Percentiles rank a stretch among this genome's conserved stretches.
phyloP scores from a whole-genome alignment of 2,888 invertebrate species.

The Drosophila hamatofila region DNA sequence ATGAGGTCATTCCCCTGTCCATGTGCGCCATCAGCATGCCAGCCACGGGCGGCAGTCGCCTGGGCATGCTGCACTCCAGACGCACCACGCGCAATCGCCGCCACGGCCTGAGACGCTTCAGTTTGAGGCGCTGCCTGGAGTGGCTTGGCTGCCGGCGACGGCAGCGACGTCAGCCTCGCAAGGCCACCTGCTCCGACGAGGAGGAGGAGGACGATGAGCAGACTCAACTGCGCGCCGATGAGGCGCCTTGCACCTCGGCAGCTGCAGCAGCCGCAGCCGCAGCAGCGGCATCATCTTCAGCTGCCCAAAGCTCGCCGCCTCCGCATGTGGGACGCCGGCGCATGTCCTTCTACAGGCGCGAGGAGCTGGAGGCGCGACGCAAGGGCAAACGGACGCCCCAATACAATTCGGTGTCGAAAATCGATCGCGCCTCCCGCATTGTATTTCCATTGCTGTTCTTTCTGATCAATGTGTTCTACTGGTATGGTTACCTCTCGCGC shows the following conservation, averaged over 20 bases:
- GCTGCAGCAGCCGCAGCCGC: constrained; percentile 58
- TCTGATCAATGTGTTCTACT: constrained; percentile 92
- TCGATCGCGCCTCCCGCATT: constrained; percentile 91
- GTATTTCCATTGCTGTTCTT: constrained; percentile 92
- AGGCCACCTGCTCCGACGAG: constrained; percentile 60
- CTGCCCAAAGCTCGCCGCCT: constrained; percentile 33
- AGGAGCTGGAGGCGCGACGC: constrained; percentile 82
- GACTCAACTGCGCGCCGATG: constrained; percentile 77
- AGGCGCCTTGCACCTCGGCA: constrained; percentile 69
- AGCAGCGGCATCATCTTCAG: constrained; percentile 37
- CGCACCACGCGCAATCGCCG: constrained; percentile 66
- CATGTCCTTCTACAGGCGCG: constrained; percentile 82
- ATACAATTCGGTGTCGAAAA: constrained; percentile 92
- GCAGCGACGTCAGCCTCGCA: constrained; percentile 40
- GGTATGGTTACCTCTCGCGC: constrained; percentile 90
- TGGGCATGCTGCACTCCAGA: constrained; percentile 61
- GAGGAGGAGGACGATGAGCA: constrained; percentile 83
- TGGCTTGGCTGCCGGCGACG: constrained; percentile 66
- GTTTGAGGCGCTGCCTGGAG: constrained; percentile 71
- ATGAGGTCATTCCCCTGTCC: constrained; percentile 89
- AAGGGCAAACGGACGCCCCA: constrained; percentile 86
- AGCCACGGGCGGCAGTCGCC: constrained; percentile 48
- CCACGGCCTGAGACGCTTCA: constrained; percentile 44
- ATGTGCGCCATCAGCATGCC: constrained; percentile 87
- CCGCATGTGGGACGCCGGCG: constrained; percentile 72